Percentiles rank a stretch among this genome's conserved stretches.
Conservation (phyloP, 2,888 invertebrate genomes). For the Agrilus mali region DNA sequence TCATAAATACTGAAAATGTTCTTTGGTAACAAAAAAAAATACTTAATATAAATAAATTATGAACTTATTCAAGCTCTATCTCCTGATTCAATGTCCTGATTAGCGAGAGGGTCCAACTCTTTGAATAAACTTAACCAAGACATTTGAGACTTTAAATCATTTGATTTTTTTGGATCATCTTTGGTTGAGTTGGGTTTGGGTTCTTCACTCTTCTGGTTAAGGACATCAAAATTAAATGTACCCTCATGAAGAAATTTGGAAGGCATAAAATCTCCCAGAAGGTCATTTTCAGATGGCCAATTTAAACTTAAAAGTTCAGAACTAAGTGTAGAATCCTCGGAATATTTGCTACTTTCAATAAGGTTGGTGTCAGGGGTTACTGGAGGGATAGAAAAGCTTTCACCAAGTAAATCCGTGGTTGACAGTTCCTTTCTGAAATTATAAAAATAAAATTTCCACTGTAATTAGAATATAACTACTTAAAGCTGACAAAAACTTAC, state of each 20-base stretch:
- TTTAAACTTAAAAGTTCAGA: slow-evolving; percentile 25
- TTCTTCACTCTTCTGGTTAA: slow-evolving; percentile 24
- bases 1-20: too few species aligned
- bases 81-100: slow-evolving; percentile 48
- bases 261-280: slow-evolving; percentile 30
- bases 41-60: too few species aligned
- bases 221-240: slow-evolving; percentile 19
- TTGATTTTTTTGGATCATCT: slow-evolving; percentile 13
- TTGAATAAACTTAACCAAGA: slow-evolving; percentile 85
- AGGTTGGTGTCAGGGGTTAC: slow-evolving; percentile 10
- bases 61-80: slow-evolving; percentile 1
- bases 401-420: slow-evolving; percentile 23
- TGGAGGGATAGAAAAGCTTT: slow-evolving; percentile 23
- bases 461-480: not conserved
- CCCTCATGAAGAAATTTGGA: slow-evolving; percentile 29
- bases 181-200: slow-evolving; percentile 12
- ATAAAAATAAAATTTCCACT: slow-evolving; percentile 2
- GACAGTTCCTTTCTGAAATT: slow-evolving; percentile 6
- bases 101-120: slow-evolving; percentile 82
- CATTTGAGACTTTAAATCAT: slow-evolving; percentile 25
- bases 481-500: slow-evolving; percentile 1
- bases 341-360: slow-evolving; percentile 8
- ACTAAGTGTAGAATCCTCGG: slow-evolving; percentile 16
- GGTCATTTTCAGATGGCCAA: slow-evolving; percentile 22
- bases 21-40: too few species aligned